Evolutionary conservation across 2,888 invertebrate genomes (phyloP), one percentile per base, ranked within the genome.

Genomic region (Coelinius sp.): DNA sequence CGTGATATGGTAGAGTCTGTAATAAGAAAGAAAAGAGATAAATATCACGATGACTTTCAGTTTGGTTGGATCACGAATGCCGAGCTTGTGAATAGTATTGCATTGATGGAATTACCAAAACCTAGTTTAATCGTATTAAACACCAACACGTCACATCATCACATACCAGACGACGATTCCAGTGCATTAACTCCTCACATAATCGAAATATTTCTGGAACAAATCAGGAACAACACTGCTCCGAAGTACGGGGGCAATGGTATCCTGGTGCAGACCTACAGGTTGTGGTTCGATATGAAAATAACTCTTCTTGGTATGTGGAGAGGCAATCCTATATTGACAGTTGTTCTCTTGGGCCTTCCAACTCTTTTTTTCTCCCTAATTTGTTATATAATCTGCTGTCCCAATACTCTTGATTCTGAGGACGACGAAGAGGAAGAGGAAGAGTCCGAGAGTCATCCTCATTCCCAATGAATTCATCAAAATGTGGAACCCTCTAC

Each of bases 21-120:
- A 71, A 94, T 95, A 74, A 90, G 91, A 73, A 92, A 90, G 76
- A 92, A 94, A 84, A 92, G 95, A 72, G 91, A 93, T 44, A 93
- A 94, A 77, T 95, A 95, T 80, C 96, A 96, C 83, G 91, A 92
- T 87, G 88, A 91, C 78, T 96, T 95, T 85, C 98, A 98, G 88
- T 99, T 99, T 89, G 97, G 97, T 46, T 99, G 98, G 98, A 93
- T 96, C 87, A 96, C 95, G 0, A 94, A 92, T 77, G 93, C 95
- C 2, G 96, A 97, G 68, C 90, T 98, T 76, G 97, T 96, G 10
- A 98, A 97, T 89, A 96, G 95, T 70, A 97, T 99, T 82, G 97
- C 96, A 10, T 95, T 98, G 95, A 93, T 93, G 75, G 92, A 94
- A 76, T 88, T 97, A 78, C 92, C 94, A 0, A 90, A 95, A 25